Percentiles rank a stretch among this genome's conserved stretches.
phyloP scores from a whole-genome alignment of 1,140 invertebrate genomes.

The Periplaneta americana region DNA sequence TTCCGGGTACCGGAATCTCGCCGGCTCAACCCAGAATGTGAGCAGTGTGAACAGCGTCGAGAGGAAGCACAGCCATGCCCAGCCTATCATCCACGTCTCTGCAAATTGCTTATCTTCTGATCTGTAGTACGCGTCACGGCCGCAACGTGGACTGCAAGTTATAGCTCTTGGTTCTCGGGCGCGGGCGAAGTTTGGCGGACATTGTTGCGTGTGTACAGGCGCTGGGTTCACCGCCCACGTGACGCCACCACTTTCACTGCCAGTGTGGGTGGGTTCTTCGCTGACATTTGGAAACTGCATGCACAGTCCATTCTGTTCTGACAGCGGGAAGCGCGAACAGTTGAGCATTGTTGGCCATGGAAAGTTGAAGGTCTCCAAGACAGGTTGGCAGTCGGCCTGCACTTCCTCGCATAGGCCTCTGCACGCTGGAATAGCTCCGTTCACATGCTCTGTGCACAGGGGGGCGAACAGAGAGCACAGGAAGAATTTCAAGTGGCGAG shows the following conservation, averaged over 20 bases:
- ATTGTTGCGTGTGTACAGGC: slow-evolving; percentile 30
- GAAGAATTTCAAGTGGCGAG: slow-evolving; percentile 78
- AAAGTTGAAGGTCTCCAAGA: slow-evolving; percentile 62
- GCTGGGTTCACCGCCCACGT: slow-evolving; percentile 14
- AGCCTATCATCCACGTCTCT: slow-evolving; percentile 75
- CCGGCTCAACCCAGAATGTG: slow-evolving; percentile 82
- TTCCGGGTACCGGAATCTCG: slow-evolving; percentile 58
- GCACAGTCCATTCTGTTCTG: slow-evolving; percentile 28
- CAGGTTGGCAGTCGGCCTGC: slow-evolving; percentile 66
- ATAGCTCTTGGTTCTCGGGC: slow-evolving; percentile 32
- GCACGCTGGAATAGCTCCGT: slow-evolving; percentile 80
- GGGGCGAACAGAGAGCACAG: slow-evolving; percentile 89
- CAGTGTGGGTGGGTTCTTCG: not conserved
- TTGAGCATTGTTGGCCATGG: slow-evolving; percentile 71
- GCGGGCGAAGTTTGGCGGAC: slow-evolving; percentile 44
- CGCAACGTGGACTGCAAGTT: slow-evolving; percentile 57
- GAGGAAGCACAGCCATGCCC: slow-evolving; percentile 78
- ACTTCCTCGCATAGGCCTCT: slow-evolving; percentile 79
- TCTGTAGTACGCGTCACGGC: slow-evolving; percentile 63
- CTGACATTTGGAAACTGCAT: slow-evolving; percentile 21
- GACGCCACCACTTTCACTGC: not conserved
- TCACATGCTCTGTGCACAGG: slow-evolving; percentile 85
- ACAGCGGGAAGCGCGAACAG: slow-evolving; percentile 64
- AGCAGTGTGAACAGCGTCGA: slow-evolving; percentile 80
- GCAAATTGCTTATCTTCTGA: slow-evolving; percentile 67